Evolutionary conservation across 1,140 invertebrate genomes (phyloP).

Genomic region (Hylaeus volcanicus): DNA sequence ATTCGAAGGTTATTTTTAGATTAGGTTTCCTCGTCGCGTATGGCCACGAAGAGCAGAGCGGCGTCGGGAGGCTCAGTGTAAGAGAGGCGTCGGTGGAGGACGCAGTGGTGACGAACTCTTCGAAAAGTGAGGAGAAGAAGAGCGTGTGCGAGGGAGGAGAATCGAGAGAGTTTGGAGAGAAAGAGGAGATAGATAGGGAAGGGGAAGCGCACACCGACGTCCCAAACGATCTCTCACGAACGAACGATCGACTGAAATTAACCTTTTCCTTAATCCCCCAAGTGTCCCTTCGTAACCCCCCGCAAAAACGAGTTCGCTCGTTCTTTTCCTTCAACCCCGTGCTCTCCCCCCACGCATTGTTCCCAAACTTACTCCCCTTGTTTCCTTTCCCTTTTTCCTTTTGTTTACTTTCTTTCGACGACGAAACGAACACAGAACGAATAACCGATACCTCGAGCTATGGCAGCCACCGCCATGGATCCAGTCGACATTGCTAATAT

Average conservation of each 20-base stretch:
- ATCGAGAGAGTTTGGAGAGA: conserved; percentile 6
- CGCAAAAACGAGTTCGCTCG: conserved; percentile 8
- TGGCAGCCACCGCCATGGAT: conserved; percentile 82
- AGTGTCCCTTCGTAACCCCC: background rate
- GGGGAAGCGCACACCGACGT: conserved; percentile 64
- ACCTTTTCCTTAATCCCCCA: conserved; percentile 30
- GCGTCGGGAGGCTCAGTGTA: conserved; percentile 72
- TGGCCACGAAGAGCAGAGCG: conserved; percentile 60
- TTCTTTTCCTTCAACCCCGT: background rate
- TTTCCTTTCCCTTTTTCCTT: background rate
- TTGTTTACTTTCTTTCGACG: conserved; percentile 48
- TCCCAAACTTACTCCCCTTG: background rate
- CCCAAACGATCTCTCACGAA: conserved; percentile 64
- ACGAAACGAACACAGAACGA: conserved; percentile 66
- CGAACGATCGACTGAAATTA: conserved; percentile 70
- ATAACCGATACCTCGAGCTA: conserved; percentile 64
- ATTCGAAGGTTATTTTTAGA: conserved; percentile 72
- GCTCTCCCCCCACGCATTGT: background rate
- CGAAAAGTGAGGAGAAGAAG: conserved; percentile 56
- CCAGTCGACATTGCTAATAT: conserved; percentile 89
- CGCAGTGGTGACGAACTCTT: conserved; percentile 70
- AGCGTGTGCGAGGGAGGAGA: conserved; percentile 49
- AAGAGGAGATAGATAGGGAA: background rate
- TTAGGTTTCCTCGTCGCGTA: conserved; percentile 65
- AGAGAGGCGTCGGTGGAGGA: conserved; percentile 75